Conservation (phyloP, 2,888 invertebrate species). For the Diarsia dahlii region DNA sequence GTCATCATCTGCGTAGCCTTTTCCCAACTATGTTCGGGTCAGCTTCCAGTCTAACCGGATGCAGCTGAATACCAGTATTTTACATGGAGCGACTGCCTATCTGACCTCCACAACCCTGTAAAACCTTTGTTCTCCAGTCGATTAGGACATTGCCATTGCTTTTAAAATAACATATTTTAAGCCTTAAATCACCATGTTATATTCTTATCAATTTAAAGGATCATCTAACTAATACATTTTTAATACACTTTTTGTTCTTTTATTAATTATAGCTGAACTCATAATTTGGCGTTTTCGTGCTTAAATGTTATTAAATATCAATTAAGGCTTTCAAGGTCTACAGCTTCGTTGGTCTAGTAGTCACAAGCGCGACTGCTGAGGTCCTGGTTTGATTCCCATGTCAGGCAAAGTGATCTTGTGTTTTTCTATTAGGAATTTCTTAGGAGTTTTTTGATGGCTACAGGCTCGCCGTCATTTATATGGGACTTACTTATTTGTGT, state of each 20-base stretch:
- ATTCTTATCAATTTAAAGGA: constrained; percentile 22
- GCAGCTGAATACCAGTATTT: too few relatives aligned
- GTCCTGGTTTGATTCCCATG: too few relatives aligned
- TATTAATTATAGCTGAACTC: constrained; percentile 32
- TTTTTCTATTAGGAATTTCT: too few relatives aligned
- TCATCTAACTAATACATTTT: constrained; percentile 49
- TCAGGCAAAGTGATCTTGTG: too few relatives aligned
- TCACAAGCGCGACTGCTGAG: too few relatives aligned
- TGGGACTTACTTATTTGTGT: too few relatives aligned
- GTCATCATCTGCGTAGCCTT: too few relatives aligned
- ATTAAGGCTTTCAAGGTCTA: constrained; percentile 25
- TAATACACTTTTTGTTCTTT: constrained; percentile 47
- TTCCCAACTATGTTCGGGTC: too few relatives aligned
- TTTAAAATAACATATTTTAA: background rate
- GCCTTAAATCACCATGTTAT: background rate
- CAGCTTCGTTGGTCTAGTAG: too few relatives aligned
- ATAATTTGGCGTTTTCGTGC: constrained; percentile 54
- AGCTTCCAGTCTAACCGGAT: too few relatives aligned
- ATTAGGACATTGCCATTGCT: background rate
- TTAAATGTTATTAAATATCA: constrained; percentile 49
- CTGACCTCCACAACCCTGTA: background rate
- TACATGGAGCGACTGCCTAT: background rate
- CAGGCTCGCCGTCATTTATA: too few relatives aligned
- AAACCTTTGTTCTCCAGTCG: background rate
- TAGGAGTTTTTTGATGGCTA: too few relatives aligned